Conservation (phyloP, 2,888 invertebrate species). For the Ligdia adustata region DNA sequence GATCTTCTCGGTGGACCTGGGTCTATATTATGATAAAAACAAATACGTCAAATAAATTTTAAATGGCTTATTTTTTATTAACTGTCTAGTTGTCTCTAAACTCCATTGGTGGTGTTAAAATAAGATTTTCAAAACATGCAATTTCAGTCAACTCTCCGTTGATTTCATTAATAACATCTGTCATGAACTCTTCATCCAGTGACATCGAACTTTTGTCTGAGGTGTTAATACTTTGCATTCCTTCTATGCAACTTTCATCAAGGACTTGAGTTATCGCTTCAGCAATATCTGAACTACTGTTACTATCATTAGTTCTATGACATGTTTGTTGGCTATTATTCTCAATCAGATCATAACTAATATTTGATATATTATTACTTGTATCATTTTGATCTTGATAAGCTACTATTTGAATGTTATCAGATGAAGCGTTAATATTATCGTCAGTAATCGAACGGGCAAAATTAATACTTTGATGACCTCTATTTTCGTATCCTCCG, state of each 20-base stretch:
- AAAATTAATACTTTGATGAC: constrained; percentile 3
- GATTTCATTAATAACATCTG: constrained; percentile 65
- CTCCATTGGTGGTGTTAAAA: constrained; percentile 63
- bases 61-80: too few relatives aligned
- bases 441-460: neutral
- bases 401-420: neutral
- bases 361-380: neutral
- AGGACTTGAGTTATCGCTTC: constrained; percentile 69
- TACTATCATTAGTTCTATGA: constrained; percentile 14
- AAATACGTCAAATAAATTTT: too few relatives aligned
- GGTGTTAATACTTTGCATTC: constrained; percentile 25
- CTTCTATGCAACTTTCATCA: constrained; percentile 49
- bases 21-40: too few relatives aligned
- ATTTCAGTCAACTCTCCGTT: constrained; percentile 46
- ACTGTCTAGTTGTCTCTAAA: constrained; percentile 54
- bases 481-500: constrained; percentile 8
- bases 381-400: neutral
- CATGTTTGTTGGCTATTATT: neutral
- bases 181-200: constrained; percentile 58
- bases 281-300: constrained; percentile 52
- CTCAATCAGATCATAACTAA: neutral
- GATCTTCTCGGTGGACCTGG: too few relatives aligned
- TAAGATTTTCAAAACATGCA: constrained; percentile 44
- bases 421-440: neutral
- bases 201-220: constrained; percentile 44